Percentiles rank a stretch among this genome's conserved stretches.
Evolutionary conservation across 2,113 vertebrate species (phyloP).

Genomic region (Epinephelus lanceolatus): DNA sequence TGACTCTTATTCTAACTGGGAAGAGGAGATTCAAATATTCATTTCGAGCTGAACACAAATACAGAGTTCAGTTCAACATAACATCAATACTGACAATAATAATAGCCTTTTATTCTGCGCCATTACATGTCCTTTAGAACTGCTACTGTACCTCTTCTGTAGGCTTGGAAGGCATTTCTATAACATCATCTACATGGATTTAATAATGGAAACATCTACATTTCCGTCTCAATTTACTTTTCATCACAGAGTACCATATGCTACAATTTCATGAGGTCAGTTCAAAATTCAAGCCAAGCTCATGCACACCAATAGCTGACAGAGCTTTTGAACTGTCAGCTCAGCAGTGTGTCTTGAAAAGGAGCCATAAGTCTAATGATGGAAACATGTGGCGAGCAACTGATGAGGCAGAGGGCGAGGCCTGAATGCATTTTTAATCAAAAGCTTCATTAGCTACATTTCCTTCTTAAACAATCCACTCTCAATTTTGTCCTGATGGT

Average conservation of each 20-base stretch:
- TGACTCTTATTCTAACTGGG: slow-evolving; percentile 18
- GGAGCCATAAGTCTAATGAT: slow-evolving; percentile 20
- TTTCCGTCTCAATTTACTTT: not conserved
- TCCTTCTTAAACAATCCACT: slow-evolving; percentile 33
- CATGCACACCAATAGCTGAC: not conserved
- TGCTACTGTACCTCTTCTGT: not conserved
- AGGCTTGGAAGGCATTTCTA: not conserved
- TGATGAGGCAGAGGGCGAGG: slow-evolving; percentile 27
- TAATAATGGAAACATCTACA: not conserved
- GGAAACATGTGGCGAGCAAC: slow-evolving; percentile 5
- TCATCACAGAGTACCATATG: not conserved
- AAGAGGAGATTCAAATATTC: slow-evolving; percentile 41
- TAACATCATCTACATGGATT: not conserved
- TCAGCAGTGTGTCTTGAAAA: slow-evolving; percentile 16
- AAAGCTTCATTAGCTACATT: slow-evolving; percentile 47
- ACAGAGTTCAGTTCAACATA: not conserved
- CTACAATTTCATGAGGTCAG: not conserved
- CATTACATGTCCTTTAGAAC: not conserved
- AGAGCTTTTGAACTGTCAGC: slow-evolving; percentile 25
- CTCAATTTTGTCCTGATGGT: not conserved
- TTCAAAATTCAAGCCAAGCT: slow-evolving; percentile 7
- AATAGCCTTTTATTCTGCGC: not conserved
- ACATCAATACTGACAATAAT: not conserved
- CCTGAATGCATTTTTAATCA: slow-evolving; percentile 55
- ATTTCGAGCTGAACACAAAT: slow-evolving; percentile 13